A percentile compares a stretch with the other conserved stretches of the same genome.
These are phyloP conservation scores for Chlorodrepanis virens DNA, from an alignment of 2,113 vertebrate genomes.

Conservation along the genomic window DNA sequence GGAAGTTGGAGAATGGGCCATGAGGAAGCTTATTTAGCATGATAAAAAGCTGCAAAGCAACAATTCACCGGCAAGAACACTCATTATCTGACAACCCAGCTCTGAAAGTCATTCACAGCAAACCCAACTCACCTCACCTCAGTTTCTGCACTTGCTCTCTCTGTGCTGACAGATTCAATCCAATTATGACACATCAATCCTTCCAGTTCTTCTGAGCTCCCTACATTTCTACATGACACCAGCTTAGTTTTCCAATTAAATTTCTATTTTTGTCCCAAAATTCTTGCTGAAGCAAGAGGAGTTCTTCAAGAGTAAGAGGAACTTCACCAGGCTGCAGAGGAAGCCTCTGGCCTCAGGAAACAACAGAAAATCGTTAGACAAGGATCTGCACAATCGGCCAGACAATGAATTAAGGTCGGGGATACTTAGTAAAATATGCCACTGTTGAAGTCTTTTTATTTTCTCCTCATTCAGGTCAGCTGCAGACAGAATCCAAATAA, in stretches of 20 bases:
- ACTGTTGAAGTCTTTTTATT: neutral
- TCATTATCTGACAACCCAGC: neutral
- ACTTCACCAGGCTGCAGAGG: neutral
- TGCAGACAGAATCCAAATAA: neutral
- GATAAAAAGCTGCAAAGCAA: neutral
- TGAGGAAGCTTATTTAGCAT: neutral
- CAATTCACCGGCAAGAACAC: neutral
- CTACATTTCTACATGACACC: neutral
- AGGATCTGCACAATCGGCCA: neutral
- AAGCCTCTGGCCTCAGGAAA: neutral
- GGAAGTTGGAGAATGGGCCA: neutral
- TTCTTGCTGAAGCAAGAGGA: neutral
- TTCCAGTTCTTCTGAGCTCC: neutral
- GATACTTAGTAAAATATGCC: neutral
- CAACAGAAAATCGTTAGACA: neutral
- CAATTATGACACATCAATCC: fast-evolving
- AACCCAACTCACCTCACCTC: neutral
- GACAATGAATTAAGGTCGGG: neutral
- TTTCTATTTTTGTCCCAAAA: neutral
- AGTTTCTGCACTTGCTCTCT: neutral
- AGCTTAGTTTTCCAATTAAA: neutral
- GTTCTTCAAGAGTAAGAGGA: neutral
- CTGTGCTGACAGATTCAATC: neutral
- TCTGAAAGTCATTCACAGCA: neutral
- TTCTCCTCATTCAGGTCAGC: neutral